phyloP scores from a whole-genome alignment of 1,140 invertebrate species.

The Drosophila takahashii region DNA sequence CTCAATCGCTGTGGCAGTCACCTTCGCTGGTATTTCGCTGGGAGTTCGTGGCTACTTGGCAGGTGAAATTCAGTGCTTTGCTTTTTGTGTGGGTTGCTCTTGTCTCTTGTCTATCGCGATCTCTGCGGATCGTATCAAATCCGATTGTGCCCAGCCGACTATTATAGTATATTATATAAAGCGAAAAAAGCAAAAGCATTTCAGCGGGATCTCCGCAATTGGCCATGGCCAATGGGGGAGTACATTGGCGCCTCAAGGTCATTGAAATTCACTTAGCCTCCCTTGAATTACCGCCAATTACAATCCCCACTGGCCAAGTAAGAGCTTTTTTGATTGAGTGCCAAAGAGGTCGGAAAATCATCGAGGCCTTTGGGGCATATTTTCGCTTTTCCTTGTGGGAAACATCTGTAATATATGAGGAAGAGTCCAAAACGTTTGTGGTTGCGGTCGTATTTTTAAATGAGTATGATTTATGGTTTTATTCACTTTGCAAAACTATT shows the following conservation, averaged over 20 bases:
- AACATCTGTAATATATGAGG: neutral
- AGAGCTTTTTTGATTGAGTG: constrained; percentile 22
- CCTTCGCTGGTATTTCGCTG: constrained; percentile 25
- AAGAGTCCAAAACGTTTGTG: neutral
- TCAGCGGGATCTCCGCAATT: constrained; percentile 24
- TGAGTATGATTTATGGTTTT: no score
- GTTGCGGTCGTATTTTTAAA: no score
- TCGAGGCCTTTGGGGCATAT: neutral
- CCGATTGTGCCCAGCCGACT: constrained; percentile 28
- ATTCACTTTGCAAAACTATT: no score
- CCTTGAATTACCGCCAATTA: constrained; percentile 17
- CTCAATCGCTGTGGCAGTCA: constrained; percentile 21
- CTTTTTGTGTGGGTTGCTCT: constrained; percentile 36
- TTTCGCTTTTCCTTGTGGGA: constrained; percentile 3
- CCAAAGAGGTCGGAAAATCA: constrained; percentile 23
- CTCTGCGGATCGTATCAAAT: constrained; percentile 24
- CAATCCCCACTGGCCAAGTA: constrained; percentile 8
- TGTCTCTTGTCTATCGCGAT: constrained; percentile 24
- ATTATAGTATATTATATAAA: constrained; percentile 76
- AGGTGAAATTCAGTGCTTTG: constrained; percentile 42
- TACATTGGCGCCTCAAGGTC: constrained; percentile 74
- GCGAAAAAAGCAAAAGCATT: constrained; percentile 32
- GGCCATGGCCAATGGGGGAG: constrained; percentile 33
- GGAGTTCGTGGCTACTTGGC: constrained; percentile 49
- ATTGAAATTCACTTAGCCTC: constrained; percentile 62